Base-by-base conservation (phyloP, 35 echinoderm and acorn worm species). In the Heliocidaris erythrogramma region DNA sequence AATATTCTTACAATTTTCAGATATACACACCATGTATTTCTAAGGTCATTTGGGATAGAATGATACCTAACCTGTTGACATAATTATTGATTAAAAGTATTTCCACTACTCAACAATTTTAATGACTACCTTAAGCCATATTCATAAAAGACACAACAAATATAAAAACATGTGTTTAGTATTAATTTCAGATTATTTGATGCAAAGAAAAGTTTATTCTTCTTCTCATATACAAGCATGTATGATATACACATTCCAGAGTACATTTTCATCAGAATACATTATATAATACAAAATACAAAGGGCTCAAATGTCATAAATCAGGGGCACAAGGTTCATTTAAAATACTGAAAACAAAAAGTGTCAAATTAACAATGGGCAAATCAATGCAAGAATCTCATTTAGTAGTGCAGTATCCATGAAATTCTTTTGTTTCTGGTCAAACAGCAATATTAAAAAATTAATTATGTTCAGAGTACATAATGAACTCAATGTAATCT, bases 191-290 rank as follows among this genome's bases (percentile, higher is more conserved):
- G 18, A 78, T 78, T n/a, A 78, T 78, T 78, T 78, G 65, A 78
- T 78, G 65, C 17, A 78, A 78, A 78, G 21, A 78, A 78, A 78
- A 78, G 65, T 78, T 78, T 78, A 78, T 78, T 78, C 65, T n/a
- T 78, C 18, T 7, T n/a, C 8, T 78, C 65, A 21, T 78, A n/a
- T n/a, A 21, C 18, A 78, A 7, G 21, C 65, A 27, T 21, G 27
- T 78, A 7, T 8, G 21, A 78, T n/a, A 52, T 69, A 69, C 17
- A 78, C 27, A n/a, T 78, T 78, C 18, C 27, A 24, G 21, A 78
- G 18, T 21, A 27, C 8, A 21, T 78, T n/a, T n/a, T n/a, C 65
- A 8, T 7, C 65, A 78, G 65, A 78, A 78, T 27, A 78, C 27
- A 69, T 17, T 27, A 78, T 78, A 27, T 7, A n/a, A n/a, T 78